Evolutionary conservation across 2,888 invertebrate species (phyloP), one percentile per base, ranked within the genome.

Genomic region (Eledona agricola): DNA sequence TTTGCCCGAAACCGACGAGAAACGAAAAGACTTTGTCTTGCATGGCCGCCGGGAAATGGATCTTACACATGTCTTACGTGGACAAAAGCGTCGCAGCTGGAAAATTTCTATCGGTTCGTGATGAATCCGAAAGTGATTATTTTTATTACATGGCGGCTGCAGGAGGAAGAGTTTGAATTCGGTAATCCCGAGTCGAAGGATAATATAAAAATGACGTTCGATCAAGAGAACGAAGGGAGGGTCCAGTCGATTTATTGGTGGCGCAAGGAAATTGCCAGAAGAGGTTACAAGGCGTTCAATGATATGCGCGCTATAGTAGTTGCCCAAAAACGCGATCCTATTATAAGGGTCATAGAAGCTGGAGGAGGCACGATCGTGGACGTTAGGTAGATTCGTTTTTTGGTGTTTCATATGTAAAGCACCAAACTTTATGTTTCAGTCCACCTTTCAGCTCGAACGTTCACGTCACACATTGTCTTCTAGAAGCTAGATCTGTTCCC

Each of bases 21-120:
- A 94, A 91, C 70, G 96, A 96, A 79, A 95, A 95, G 78, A 84
- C 90, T 77, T 78, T 96, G 13, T 87, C 89, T 0, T 87, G 89
- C 51, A 85, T 96, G 53, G 94, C 96, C 0, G 83, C 90, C 0
- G 96, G 96, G 9, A 87, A 90, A 65, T 96, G 94, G 94, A 83
- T 96, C 5, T 75, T 96, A n/a, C 90, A 91, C 64, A 82, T 86
- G 1, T 83, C 85, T 0, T 96, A 93, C 67, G 76, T 95, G 1
- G 82, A 84, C 2, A 81, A 87, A 29, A 90, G 88, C 45, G 75
- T 82, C 4, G 78, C 81, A 13, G 78, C 77, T 1, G 82, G 83
- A 0, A 67, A 67, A 51, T 89, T 92, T 68, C 71, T 90, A 2
- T 74, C 84, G 65, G 90, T 90, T 63, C 15, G 29, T 13, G 4